A percentile compares a stretch with the other conserved stretches of the same genome.
Conservation (phyloP, 2,888 invertebrate genomes). For the Diarsia dahlii region DNA sequence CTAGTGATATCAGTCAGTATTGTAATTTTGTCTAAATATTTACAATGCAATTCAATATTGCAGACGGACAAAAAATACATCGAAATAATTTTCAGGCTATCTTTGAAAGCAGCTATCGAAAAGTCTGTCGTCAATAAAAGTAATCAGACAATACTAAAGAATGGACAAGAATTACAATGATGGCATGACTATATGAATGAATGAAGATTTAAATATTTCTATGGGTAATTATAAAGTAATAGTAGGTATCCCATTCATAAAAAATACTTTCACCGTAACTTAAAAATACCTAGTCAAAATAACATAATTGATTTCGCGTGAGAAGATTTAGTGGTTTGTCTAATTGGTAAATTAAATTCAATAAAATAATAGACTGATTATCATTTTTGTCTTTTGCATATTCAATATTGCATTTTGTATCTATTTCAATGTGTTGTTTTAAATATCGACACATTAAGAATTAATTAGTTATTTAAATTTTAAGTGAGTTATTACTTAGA, state of each 20-base stretch:
- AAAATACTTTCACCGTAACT: constrained; percentile 43
- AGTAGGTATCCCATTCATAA: constrained; percentile 20
- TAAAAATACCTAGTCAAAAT: constrained; percentile 22
- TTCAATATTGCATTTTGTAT: constrained; percentile 3
- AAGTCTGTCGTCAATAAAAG: background rate
- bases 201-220: constrained; percentile 16
- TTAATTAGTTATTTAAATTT: background rate
- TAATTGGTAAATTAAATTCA: constrained; percentile 40
- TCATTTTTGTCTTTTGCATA: constrained; percentile 26
- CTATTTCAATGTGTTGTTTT: background rate
- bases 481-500: background rate
- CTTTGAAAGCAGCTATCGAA: constrained; percentile 7
- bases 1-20: background rate
- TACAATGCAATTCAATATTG: background rate
- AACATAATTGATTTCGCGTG: constrained; percentile 41
- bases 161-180: constrained; percentile 10
- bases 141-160: constrained; percentile 4
- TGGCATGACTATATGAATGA: background rate
- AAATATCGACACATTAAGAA: background rate
- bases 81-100: constrained; percentile 8
- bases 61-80: constrained; percentile 36
- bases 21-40: constrained; percentile 34
- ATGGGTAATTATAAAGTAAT: background rate
- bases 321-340: constrained; percentile 42
- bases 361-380: constrained; percentile 30